Evolutionary conservation across 1,140 invertebrate genomes (phyloP), one percentile per base, ranked within the genome.

Genomic region (Caenorhabditis latens): DNA sequence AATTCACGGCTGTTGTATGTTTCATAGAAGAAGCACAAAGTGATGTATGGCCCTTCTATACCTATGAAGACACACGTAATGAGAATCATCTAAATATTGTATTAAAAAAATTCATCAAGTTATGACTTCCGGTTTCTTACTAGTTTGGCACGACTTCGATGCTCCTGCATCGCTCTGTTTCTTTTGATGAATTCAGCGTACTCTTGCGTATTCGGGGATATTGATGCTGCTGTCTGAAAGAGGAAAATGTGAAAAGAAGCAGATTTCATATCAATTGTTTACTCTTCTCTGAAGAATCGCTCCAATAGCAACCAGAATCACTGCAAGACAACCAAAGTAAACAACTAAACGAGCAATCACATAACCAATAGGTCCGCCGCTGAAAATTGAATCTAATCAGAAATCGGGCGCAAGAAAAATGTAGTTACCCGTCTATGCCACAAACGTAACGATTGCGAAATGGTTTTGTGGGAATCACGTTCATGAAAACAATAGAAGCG

Each of bases 251-350:
- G 1, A 2, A 63, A 32, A 40, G 32, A 63, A 63, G 7, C 11
- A 58, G 2, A 58, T n/a, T 58, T 58, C 43, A 53, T 14, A 53
- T 32, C 3, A 24, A 32, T 11, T 50, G 9, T 42, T 79, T 79
- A 79, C 71, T 13, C 71, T 48, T 79, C 53, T 79, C n/a, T 79
- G 71, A 79, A 79, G 71, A 79, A 79, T 79, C 8, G 71, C 71
- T 79, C 71, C 71, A 50, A 48, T 50, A 50, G 71, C 46, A 50
- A 79, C 71, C 40, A 79, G 46, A 50, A 79, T 79, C 19, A 79
- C 71, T 32, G 71, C 71, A 6, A 79, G 9, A n/a, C 71, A 79
- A 24, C 71, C 71, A 24, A 53, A 53, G 40, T 79, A 79, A 53
- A 79, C 71, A 79, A 79, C 24, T 19, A 79, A 53, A 3, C 71